Evolutionary conservation across 2,888 invertebrate species (phyloP), one percentile per base, ranked within the genome.

Genomic region (Ischnus inquisitorius): DNA sequence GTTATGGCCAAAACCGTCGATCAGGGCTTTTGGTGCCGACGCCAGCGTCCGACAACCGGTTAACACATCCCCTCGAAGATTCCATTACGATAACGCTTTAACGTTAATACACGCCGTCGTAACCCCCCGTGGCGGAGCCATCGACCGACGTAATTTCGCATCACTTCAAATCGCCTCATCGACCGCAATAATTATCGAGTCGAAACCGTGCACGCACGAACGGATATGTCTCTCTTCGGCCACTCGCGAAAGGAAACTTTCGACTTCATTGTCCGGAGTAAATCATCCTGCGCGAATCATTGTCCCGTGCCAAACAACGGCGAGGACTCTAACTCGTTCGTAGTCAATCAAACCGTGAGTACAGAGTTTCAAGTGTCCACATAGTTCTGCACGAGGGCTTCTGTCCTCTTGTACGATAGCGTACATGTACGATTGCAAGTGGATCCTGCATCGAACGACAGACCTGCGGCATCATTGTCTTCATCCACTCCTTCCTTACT

Each of bases 31-130:
- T 34, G 39, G 28, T 69, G 22, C 48, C 43, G 25, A 62, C 43
- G 51, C 16, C n/a, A 65, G 43, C 46, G 75, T 54, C 76, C 79
- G 79, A 51, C 57, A 69, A 72, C 54, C 85, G 5, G 75, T 71
- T 60, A 72, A 60, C 46, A 25, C 60, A 54, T 54, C 54, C 54
- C 68, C 57, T 39, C 57, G 67, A 46, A 75, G 85, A 87, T 87
- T 87, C 84, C 62, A 87, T 87, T 86, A 87, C 74, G 85, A 87
- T 87, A 87, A 84, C 71, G 74, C 62, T 64, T 34, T 68, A 71
- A 82, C 54, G 82, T 84, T 79, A 79, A 85, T 79, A 76, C 82
- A 54, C 54, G 54, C 8, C 54, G 14, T 16, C 16, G 54, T 54
- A 65, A 68, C 57, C 19, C 19, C 54, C 54, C 19, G 78, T 43